These are phyloP conservation scores for Coracias cyanogaster DNA, from an alignment of 2,797 vertebrate species.

Conservation along the genomic window DNA sequence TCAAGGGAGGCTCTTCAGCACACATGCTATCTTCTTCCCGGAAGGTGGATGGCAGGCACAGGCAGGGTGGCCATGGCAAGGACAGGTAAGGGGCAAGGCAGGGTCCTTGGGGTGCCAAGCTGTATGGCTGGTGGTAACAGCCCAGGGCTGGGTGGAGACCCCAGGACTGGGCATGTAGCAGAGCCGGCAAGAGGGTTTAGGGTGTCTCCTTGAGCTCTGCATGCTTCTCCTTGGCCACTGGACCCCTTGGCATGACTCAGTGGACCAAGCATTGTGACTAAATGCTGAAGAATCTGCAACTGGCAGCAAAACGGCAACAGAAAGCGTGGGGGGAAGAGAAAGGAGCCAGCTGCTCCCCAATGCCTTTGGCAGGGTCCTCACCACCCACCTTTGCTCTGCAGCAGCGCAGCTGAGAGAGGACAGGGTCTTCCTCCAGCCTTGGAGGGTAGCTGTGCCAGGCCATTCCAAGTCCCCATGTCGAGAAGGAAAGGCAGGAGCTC, in stretches of 20 bases:
- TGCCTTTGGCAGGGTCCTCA: background rate
- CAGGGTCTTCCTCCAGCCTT: background rate
- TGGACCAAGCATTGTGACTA: background rate
- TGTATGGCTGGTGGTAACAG: background rate
- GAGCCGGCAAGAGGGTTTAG: background rate
- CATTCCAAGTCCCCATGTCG: rapidly evolving
- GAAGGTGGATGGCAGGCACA: background rate
- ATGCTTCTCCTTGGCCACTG: background rate
- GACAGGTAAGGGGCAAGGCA: background rate
- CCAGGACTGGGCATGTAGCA: rapidly evolving
- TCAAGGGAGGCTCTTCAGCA: conserved; percentile 45
- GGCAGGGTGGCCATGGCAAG: background rate
- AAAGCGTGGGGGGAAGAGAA: background rate
- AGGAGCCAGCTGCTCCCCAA: background rate
- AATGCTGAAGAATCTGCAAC: background rate
- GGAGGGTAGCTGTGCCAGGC: background rate
- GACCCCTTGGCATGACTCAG: background rate
- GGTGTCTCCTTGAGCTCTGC: background rate
- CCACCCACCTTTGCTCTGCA: rapidly evolving
- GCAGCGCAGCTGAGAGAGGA: background rate
- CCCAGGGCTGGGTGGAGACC: background rate
- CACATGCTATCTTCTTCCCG: background rate
- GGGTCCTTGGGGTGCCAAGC: background rate
- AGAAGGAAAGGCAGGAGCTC: background rate
- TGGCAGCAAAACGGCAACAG: background rate